These are phyloP conservation scores for Sarcophaga bullata DNA, from an alignment of 1,140 invertebrate species.

Conservation along the genomic window DNA sequence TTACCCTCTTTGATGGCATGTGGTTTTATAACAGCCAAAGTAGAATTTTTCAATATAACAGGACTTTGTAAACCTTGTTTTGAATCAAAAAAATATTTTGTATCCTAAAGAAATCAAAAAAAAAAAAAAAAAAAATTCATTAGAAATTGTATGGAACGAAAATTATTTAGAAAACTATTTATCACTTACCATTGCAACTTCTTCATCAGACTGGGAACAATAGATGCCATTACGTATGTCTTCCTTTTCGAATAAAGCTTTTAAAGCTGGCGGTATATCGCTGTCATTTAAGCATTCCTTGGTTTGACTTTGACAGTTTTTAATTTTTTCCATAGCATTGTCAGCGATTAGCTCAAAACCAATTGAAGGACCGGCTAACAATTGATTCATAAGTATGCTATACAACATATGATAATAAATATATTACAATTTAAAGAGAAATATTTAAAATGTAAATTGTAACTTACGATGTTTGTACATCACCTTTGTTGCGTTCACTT, in stretches of 20 bases:
- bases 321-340: slow-evolving; percentile 71
- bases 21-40: slow-evolving; percentile 92
- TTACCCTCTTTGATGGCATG: slow-evolving; percentile 82
- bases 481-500: slow-evolving; percentile 68
- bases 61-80: slow-evolving; percentile 50
- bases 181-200: slow-evolving; percentile 66
- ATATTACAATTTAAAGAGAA: not conserved
- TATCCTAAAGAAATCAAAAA: slow-evolving; percentile 65
- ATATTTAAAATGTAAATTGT: slow-evolving; percentile 67
- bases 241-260: slow-evolving; percentile 80
- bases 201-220: slow-evolving; percentile 71
- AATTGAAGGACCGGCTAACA: slow-evolving; percentile 78
- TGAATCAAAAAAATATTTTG: slow-evolving; percentile 76
- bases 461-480: slow-evolving; percentile 73
- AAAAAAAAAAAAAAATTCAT: not conserved
- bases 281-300: slow-evolving; percentile 43
- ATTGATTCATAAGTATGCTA: slow-evolving; percentile 71
- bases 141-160: slow-evolving; percentile 9
- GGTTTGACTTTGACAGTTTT: slow-evolving; percentile 49
- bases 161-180: slow-evolving; percentile 2
- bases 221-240: slow-evolving; percentile 77
- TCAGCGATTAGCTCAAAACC: slow-evolving; percentile 81
- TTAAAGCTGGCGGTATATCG: slow-evolving; percentile 71
- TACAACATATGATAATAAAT: not conserved
- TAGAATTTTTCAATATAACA: slow-evolving; percentile 66